Conservation (phyloP, 2,888 invertebrate genomes). For the Nesidiocoris tenuis region DNA sequence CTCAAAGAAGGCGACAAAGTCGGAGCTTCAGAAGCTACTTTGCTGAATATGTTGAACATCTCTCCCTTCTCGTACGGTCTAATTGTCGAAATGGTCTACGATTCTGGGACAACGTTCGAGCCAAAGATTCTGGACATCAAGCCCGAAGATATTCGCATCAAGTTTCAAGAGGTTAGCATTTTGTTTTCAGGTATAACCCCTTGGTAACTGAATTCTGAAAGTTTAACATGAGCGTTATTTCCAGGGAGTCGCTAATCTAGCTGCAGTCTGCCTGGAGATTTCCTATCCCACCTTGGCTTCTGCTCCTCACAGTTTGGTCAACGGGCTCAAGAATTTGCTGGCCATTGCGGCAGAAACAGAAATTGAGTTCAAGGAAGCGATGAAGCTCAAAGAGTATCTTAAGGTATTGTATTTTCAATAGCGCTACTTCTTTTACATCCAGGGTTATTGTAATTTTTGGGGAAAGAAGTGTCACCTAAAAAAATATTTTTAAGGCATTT, state of each 20-base stretch:
- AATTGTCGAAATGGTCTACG: constrained; percentile 93
- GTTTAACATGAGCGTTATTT: constrained; percentile 16
- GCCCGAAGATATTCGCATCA: constrained; percentile 87
- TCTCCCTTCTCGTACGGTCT: constrained; percentile 99
- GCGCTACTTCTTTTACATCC: too few relatives aligned
- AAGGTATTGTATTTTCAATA: constrained; percentile 67
- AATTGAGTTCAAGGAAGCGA: constrained; percentile 91
- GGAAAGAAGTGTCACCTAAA: too few relatives aligned
- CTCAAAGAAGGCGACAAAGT: constrained; percentile 95
- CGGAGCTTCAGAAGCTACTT: constrained; percentile 97
- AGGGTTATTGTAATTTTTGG: too few relatives aligned
- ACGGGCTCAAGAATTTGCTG: constrained; percentile 97
- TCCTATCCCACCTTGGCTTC: constrained; percentile 98
- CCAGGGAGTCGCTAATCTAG: constrained; percentile 88
- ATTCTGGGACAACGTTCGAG: constrained; percentile 96
- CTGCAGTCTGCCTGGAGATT: constrained; percentile 87
- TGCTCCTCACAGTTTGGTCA: constrained; percentile 94
- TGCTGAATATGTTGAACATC: constrained; percentile 99
- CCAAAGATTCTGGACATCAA: constrained; percentile 98
- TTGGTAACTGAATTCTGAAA: too few relatives aligned
- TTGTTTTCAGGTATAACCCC: neutral
- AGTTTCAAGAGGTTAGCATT: constrained; percentile 62
- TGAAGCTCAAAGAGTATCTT: constrained; percentile 86
- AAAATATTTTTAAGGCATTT: too few relatives aligned
- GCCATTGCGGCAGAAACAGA: constrained; percentile 96